Conservation (phyloP, 2,888 invertebrate species). For the Folsomia candida region DNA sequence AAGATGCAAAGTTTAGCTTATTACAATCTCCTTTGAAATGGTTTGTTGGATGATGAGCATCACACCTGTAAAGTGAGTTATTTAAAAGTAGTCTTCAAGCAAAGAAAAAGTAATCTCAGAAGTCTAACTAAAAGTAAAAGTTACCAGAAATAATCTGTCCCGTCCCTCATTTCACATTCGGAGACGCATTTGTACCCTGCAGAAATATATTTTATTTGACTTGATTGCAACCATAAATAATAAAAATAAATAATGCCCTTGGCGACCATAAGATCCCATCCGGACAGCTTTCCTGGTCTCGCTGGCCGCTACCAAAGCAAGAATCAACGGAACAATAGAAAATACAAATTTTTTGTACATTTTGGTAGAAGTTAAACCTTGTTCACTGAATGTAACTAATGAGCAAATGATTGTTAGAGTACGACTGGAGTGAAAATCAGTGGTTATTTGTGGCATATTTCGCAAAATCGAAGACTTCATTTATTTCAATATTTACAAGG, state of each 20-base stretch:
- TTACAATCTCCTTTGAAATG: conserved; percentile 33
- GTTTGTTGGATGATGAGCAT: conserved; percentile 30
- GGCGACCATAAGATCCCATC: conserved; percentile 30
- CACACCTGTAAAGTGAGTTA: conserved; percentile 27
- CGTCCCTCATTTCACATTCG: conserved; percentile 27
- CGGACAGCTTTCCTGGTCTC: conserved; percentile 25
- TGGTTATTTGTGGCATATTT: background rate
- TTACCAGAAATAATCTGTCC: conserved; percentile 16
- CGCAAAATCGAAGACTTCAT: background rate
- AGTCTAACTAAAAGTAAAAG: too few species aligned
- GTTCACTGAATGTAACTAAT: background rate
- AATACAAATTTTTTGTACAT: background rate
- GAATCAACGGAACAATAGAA: conserved; percentile 1
- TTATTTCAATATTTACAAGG: background rate
- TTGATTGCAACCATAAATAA: too few species aligned
- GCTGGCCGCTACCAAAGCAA: conserved; percentile 3
- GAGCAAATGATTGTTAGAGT: background rate
- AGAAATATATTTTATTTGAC: background rate
- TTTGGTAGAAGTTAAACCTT: background rate
- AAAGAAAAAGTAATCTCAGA: background rate
- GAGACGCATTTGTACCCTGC: conserved; percentile 31
- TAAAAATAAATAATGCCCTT: background rate
- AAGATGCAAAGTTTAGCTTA: background rate
- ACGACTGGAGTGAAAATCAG: background rate
- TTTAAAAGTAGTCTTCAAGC: background rate